These are phyloP conservation scores for Philereme vetulata DNA, from an alignment of 2,888 invertebrate genomes.

Conservation along the genomic window DNA sequence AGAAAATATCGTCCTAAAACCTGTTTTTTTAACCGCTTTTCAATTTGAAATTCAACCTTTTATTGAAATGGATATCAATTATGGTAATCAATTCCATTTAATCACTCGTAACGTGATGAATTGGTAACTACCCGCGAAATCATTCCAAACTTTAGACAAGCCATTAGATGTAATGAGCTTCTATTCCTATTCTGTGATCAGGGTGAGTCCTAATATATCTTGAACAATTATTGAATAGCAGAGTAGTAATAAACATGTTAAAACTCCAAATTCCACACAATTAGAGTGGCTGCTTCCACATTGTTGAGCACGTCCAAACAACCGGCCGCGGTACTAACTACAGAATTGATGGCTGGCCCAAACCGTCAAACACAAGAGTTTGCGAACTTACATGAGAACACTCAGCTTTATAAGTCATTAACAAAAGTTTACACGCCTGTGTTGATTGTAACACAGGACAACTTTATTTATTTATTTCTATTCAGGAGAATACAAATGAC, in stretches of 20 bases:
- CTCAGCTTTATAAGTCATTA: no score
- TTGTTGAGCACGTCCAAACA: conserved; percentile 7
- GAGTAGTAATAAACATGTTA: neutral
- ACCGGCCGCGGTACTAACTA: neutral
- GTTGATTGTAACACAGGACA: no score
- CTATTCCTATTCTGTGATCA: no score
- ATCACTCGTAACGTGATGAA: neutral
- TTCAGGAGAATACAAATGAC: no score
- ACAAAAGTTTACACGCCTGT: no score
- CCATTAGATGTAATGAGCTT: no score
- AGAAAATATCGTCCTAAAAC: neutral
- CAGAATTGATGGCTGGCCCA: conserved; percentile 16
- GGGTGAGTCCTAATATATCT: no score
- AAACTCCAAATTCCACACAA: neutral
- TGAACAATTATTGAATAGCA: no score
- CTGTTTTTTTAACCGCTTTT: neutral
- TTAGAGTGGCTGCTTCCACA: neutral
- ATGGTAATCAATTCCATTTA: neutral
- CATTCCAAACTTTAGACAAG: neutral
- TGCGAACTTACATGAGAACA: conserved; percentile 14
- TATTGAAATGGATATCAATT: neutral
- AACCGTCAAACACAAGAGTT: conserved; percentile 32
- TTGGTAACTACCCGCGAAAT: neutral
- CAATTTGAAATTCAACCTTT: no score
- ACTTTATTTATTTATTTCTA: no score